Conservation (phyloP, 2,888 invertebrate species). For the Nemurella pictetii region DNA sequence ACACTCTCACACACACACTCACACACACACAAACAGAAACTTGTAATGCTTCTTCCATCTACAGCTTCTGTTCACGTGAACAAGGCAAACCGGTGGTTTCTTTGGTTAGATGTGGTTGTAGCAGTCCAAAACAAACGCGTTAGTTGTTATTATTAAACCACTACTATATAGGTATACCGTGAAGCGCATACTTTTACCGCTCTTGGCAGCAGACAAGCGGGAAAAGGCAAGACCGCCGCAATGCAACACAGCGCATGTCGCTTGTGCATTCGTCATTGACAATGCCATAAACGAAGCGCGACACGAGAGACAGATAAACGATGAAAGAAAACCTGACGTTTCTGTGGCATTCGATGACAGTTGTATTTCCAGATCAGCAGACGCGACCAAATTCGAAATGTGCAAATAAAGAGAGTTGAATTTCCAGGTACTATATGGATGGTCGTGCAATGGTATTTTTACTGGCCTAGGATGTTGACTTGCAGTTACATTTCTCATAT, state of each 20-base stretch:
- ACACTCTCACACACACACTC: no score
- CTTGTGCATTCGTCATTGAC: neutral
- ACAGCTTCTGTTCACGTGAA: neutral
- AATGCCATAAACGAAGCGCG: neutral
- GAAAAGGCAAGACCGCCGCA: neutral
- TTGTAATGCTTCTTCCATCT: neutral
- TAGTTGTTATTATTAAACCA: neutral
- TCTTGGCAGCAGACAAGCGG: neutral
- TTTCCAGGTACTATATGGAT: neutral
- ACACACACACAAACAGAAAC: no score
- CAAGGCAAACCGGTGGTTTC: neutral
- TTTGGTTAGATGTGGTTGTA: neutral
- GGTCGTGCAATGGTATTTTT: neutral
- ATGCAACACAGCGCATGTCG: neutral
- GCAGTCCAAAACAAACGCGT: neutral
- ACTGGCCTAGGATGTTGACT: neutral
- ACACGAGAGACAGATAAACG: neutral
- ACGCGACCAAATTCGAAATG: neutral
- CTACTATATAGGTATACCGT: neutral
- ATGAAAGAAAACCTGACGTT: no score
- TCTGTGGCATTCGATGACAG: neutral
- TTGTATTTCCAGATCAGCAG: neutral
- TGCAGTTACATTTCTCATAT: no score
- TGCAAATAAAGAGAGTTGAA: neutral
- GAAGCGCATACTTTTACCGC: neutral